phyloP scores from a whole-genome alignment of 2,113 vertebrate genomes.

The Collichthys lucidus region DNA sequence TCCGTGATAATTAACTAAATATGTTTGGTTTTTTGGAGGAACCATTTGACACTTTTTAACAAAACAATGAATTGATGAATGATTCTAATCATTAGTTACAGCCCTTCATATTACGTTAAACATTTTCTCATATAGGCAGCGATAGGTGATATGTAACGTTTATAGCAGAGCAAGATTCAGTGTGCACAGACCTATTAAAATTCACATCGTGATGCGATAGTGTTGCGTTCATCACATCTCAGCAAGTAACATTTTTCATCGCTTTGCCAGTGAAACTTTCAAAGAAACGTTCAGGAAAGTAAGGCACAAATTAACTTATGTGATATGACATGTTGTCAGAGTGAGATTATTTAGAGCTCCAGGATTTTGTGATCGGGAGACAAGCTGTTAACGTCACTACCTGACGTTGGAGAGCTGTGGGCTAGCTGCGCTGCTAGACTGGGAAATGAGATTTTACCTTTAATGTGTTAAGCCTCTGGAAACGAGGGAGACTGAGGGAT shows the following conservation, averaged over 20 bases:
- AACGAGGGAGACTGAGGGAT: slow-evolving; percentile 56
- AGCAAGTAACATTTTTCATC: not conserved
- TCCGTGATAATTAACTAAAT: not conserved
- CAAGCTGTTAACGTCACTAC: slow-evolving; percentile 23
- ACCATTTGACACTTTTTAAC: too few species aligned
- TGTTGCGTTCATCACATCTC: not conserved
- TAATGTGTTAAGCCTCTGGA: slow-evolving; percentile 67
- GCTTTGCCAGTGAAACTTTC: not conserved
- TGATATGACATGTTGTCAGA: not conserved
- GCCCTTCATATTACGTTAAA: too few species aligned
- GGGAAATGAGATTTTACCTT: slow-evolving; percentile 63
- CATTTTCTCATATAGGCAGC: too few species aligned
- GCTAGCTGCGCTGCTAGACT: slow-evolving; percentile 35
- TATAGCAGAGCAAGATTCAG: not conserved
- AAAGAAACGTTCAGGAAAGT: not conserved
- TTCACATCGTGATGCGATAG: not conserved
- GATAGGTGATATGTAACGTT: too few species aligned
- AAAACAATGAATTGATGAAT: too few species aligned
- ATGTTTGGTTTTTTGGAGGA: not conserved
- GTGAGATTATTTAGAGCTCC: not conserved
- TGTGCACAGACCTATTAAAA: too few species aligned
- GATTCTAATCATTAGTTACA: too few species aligned
- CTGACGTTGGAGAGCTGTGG: slow-evolving; percentile 38
- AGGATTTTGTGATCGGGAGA: slow-evolving; percentile 9
- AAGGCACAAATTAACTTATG: not conserved